Base-by-base conservation (phyloP, 2,113 vertebrate species). In the Periophthalmodon schlosseri region DNA sequence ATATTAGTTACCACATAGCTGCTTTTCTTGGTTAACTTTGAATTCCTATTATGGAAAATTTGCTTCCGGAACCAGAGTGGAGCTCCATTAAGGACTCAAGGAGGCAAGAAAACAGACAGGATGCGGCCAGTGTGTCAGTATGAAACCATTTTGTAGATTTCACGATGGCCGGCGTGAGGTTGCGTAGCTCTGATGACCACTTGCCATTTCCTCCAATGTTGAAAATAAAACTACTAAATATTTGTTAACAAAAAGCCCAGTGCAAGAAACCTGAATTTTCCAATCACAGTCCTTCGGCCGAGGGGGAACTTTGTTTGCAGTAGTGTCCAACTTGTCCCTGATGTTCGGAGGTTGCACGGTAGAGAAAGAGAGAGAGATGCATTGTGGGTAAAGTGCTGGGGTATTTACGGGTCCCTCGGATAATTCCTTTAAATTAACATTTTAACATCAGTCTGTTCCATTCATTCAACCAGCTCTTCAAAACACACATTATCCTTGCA, bases 351-450 rank as follows among this genome's bases (percentile, higher is more conserved):
- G 9, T 67, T n/a, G 39, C 67, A 52, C 33, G 73, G 76, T 75
- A 80, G 75, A 85, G 76, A 82, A 82, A 86, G 71, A 73, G 75
- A 79, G 72, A 86, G 79, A 82, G 83, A 86, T 84, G 91, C 34
- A 72, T 89, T 80, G 75, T 86, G 91, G 90, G 90, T 93, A 94
- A 93, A 94, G 93, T 94, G 92, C 93, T 83, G 89, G 88, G 89
- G 86, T 86, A 79, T 86, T 23, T 28, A 60, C 5, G 74, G 82
- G 80, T 91, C 90, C 89, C 87, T 91, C 69, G 13, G 84, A 71
- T 81, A 77, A 73, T 80, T 89, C 81, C 77, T 89, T 82, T 82
- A 84, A 79, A 79, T 67, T 73, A 85, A 61, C 69, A 76, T 77
- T 84, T 70, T 64, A 63, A 84, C 76, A 82, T 81, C 72, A 82